Evolutionary conservation across 2,113 vertebrate species (phyloP), one percentile per base, ranked within the genome.

Genomic region (Nycticorax nycticorax): DNA sequence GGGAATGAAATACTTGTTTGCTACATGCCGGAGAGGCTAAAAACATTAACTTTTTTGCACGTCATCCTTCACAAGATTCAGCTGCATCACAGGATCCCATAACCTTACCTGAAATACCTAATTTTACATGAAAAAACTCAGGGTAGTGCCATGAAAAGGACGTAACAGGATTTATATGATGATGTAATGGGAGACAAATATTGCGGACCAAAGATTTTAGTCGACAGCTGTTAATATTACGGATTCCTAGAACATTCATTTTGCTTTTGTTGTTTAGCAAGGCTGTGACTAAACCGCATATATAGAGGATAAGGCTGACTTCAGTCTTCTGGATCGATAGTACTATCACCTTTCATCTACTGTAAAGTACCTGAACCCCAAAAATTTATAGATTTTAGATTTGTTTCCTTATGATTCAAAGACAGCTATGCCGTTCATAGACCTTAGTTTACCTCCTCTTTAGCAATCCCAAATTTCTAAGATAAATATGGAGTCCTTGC

Each of bases 391-490:
- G 18, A 28, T 71, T 91, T 85, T 82, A 74, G 47, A 71, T 48
- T 55, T 59, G 8, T 64, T 92, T 86, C 24, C 43, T 45, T 53
- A 43, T 10, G 12, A 67, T 76, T 73, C 68, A 47, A 90, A 74
- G 47, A 74, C 41, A 72, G 57, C 45, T 62, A 91, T 88, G 53
- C 76, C 68, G 19, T 45, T 87, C 48, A 72, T 3, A 80, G 73
- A 80, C 57, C 45, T 48, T 45, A 32, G 47, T 93, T 88, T 81
- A 82, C 68, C 47, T 89, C 63, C 45, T 89, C 53, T 71, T 73
- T 14, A 89, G 75, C 63, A 91, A 91, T 67, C 48, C 52, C 73
- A 50, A 71, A 81, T 91, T 94, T 94, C 53, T 64, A 73, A 56
- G 59, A 53, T n/a, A 96, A 96, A 97, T n/a, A 68, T 0, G 24